phyloP scores from a whole-genome alignment of 2,888 invertebrate species.

The Melanostoma mellinum region DNA sequence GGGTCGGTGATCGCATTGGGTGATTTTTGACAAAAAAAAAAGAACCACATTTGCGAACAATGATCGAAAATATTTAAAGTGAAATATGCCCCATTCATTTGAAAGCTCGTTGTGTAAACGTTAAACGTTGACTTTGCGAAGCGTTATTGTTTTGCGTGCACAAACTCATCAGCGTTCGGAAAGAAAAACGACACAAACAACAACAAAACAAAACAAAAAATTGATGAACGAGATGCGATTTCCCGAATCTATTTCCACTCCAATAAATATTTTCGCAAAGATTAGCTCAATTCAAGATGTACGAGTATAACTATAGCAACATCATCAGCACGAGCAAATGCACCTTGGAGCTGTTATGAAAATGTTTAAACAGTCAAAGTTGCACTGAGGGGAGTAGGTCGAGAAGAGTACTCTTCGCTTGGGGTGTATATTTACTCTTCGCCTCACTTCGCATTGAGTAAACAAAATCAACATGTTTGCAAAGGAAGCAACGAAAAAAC shows the following conservation, averaged over 20 bases:
- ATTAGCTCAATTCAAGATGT: conserved; percentile 19
- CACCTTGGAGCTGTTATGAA: conserved; percentile 11
- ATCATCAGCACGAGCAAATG: not conserved
- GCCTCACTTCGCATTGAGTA: conserved; percentile 42
- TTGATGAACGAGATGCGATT: conserved; percentile 13
- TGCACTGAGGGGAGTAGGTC: conserved; percentile 8
- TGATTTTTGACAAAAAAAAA: not conserved
- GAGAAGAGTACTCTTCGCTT: conserved; percentile 6
- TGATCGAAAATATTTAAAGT: conserved; percentile 13
- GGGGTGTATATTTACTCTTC: conserved; percentile 41
- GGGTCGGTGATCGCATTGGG: conserved; percentile 4
- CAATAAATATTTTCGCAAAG: conserved; percentile 46
- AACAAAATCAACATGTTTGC: conserved; percentile 43
- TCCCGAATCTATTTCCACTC: conserved; percentile 24
- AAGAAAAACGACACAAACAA: too few species aligned
- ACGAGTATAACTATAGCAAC: not conserved
- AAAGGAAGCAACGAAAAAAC: not conserved
- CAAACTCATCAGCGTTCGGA: conserved; percentile 2
- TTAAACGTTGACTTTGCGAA: not conserved
- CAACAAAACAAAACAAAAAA: too few species aligned
- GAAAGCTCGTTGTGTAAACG: conserved; percentile 20
- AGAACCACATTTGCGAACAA: not conserved
- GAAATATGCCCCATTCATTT: conserved; percentile 4
- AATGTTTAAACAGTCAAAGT: conserved; percentile 25
- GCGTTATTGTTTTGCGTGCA: conserved; percentile 7